Evolutionary conservation across 2,113 vertebrate genomes (phyloP).

Genomic region (Thermophis baileyi): DNA sequence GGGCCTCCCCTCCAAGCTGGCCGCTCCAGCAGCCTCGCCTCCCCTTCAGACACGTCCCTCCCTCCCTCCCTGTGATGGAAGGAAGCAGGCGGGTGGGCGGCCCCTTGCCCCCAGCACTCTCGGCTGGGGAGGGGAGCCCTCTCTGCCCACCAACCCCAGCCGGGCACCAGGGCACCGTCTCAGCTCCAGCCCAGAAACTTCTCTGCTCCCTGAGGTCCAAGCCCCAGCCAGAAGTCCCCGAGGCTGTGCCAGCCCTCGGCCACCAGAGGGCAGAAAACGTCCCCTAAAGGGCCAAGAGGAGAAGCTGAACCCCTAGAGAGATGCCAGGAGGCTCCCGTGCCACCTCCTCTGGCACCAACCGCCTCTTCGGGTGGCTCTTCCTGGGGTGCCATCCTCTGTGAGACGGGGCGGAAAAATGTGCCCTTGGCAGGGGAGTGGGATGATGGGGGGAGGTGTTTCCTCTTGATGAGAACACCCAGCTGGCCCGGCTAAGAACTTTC

Average conservation of each 20-base stretch:
- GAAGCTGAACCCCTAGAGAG: background rate
- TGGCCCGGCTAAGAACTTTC: background rate
- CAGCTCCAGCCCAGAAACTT: background rate
- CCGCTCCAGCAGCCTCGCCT: background rate
- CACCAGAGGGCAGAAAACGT: background rate
- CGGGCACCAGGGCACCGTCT: accelerated
- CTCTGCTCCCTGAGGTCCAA: background rate
- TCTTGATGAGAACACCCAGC: background rate
- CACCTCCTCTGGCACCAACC: background rate
- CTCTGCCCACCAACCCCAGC: background rate
- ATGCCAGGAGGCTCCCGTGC: background rate
- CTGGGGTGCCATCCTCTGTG: background rate
- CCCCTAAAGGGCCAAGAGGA: background rate
- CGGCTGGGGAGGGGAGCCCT: background rate
- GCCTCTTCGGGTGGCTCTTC: background rate
- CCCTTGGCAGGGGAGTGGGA: background rate
- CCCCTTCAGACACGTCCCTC: background rate
- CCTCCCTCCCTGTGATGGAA: background rate
- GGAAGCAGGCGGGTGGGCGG: background rate
- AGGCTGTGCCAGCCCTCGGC: background rate
- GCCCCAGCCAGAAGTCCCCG: background rate
- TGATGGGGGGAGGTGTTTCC: background rate
- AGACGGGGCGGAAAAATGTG: background rate
- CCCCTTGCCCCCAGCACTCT: background rate
- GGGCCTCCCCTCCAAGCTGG: background rate